These are phyloP conservation scores for Drosophila paranaensis DNA, from an alignment of 2,888 invertebrate genomes.

Conservation along the genomic window DNA sequence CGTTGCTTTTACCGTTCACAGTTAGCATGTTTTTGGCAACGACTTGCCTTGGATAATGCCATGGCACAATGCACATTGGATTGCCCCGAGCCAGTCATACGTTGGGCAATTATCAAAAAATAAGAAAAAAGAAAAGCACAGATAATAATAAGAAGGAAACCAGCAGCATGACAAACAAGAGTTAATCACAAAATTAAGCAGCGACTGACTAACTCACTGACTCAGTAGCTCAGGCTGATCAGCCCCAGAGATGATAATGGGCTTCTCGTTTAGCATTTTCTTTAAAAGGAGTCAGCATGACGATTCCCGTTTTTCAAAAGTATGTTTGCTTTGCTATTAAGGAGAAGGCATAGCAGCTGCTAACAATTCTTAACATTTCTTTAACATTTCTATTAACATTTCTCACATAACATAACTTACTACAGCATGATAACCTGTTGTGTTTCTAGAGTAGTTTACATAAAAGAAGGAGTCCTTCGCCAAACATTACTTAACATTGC, in stretches of 20 bases:
- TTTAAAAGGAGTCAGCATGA: too few relatives aligned
- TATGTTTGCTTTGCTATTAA: too few relatives aligned
- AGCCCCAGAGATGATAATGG: background rate
- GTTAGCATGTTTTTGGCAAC: constrained; percentile 19
- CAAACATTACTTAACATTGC: background rate
- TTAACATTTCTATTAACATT: too few relatives aligned
- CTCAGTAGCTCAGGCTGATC: background rate
- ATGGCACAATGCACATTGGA: constrained; percentile 13
- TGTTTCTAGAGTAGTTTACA: background rate
- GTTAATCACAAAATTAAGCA: background rate
- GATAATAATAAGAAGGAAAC: background rate
- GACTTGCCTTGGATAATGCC: constrained; percentile 3
- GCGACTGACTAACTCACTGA: background rate
- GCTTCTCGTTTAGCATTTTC: background rate
- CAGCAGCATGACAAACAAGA: background rate
- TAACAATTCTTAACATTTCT: background rate
- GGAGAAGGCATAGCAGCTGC: too few relatives aligned
- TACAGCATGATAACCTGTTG: too few relatives aligned
- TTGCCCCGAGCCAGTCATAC: background rate
- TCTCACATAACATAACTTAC: too few relatives aligned
- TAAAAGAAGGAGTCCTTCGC: background rate
- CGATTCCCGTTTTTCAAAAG: too few relatives aligned
- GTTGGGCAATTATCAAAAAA: constrained; percentile 31
- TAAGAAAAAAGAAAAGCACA: background rate
- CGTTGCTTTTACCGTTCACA: constrained; percentile 30